Base-by-base conservation (phyloP, 37 sponge, comb jelly and placozoan species). In the Axinella damicornis region DNA sequence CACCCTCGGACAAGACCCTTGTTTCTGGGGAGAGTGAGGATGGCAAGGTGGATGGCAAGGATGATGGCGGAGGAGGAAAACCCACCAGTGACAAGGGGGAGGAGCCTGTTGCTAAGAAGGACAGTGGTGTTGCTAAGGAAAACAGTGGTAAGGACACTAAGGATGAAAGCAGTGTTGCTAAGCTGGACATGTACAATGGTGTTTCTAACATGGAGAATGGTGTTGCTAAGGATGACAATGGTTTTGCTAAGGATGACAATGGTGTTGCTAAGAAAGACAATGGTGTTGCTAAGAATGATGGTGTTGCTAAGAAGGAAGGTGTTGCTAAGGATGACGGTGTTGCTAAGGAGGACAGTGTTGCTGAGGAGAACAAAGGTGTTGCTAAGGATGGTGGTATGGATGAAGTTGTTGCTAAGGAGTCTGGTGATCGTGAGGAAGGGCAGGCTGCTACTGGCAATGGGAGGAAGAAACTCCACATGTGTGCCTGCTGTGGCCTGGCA, bases 401-500 rank as follows among this genome's bases (percentile, higher is more conserved):
- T 21, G 79, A 30, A 18, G 54, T 6, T 11, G 65, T 62, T 19
- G 54, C 15, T 25, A 65, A 14, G 39, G 34, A 36, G 9, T 5
- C 11, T 22, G 35, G 39, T n/a, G 38, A 22, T 37, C 2, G 35
- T 2, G 60, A 36, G 31, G 37, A n/a, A 33, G 59, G 59, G 18
- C 15, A 4, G 31, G 53, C 38, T 36, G 28, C 22, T 18, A n/a
- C 36, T 56, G 60, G 22, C 4, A 40, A 6, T 65, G 52, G 21
- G 12, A 30, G 33, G 46, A 82, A 72, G 28, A 79, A 78, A 30
- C 80, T 90, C 5, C 90, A 90, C 75, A 61, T 18, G 20, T 90
- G 90, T 73, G 57, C 41, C 33, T 39, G 17, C 33, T 90, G 90
- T 72, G 72, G 74, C 22, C 53, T 35, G 37, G 71, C 64, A 34